A percentile compares a stretch with the other conserved stretches of the same genome.
Evolutionary conservation across 2,797 vertebrate genomes (phyloP).

Genomic region (Clarias platycephalus): DNA sequence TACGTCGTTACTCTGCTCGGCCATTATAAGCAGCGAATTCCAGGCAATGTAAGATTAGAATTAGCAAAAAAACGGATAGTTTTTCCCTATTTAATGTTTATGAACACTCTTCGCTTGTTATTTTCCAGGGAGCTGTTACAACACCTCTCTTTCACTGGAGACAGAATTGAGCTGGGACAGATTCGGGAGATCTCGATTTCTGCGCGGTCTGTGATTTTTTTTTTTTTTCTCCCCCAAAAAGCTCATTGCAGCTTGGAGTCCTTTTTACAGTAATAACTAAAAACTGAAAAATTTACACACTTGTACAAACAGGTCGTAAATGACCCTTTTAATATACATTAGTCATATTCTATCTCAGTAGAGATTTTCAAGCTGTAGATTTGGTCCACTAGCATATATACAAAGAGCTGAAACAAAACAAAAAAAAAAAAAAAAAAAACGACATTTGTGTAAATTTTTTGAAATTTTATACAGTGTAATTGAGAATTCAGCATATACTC

Average conservation of each 20-base stretch:
- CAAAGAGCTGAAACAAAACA: slow-evolving; percentile 15
- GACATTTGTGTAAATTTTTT: neutral
- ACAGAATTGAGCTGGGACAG: neutral
- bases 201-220: too few relatives aligned
- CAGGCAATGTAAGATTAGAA: neutral
- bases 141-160: neutral
- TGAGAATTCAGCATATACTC: neutral
- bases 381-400: slow-evolving; percentile 43
- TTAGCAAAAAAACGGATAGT: neutral
- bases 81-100: neutral
- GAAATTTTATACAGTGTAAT: slow-evolving; percentile 28
- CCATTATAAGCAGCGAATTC: slow-evolving; percentile 4
- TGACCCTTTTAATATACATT: slow-evolving; percentile 33
- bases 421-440: neutral
- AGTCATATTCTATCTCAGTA: slow-evolving; percentile 29
- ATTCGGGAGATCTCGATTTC: neutral
- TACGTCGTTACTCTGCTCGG: neutral
- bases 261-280: slow-evolving; percentile 13
- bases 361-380: slow-evolving; percentile 6
- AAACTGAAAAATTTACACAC: slow-evolving; percentile 22
- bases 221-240: neutral
- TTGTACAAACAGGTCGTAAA: slow-evolving; percentile 23
- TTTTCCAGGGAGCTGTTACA: neutral
- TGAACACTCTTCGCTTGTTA: neutral
- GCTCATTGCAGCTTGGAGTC: neutral